Evolutionary conservation across 2,888 invertebrate genomes (phyloP).

Genomic region (Cryptus armator): DNA sequence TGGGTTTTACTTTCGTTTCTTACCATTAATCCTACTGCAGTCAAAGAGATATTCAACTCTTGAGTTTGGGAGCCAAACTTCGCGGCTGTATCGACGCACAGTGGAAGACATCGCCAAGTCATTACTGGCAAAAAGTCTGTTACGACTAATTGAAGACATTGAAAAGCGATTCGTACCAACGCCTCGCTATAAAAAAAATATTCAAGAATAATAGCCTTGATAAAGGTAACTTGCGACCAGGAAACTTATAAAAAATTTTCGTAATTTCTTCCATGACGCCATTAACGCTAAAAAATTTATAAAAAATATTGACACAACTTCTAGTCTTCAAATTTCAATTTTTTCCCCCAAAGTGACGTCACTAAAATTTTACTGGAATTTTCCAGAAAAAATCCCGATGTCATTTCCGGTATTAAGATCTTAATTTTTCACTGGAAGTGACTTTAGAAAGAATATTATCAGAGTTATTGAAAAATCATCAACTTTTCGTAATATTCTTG

Average conservation of each 20-base stretch:
- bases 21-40: conserved; percentile 98
- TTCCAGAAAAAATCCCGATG: no score
- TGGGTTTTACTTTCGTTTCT: conserved; percentile 65
- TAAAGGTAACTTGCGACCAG: background rate
- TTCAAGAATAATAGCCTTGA: conserved; percentile 29
- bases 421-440: no score
- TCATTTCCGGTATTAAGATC: no score
- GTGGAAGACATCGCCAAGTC: conserved; percentile 95
- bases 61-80: conserved; percentile 98
- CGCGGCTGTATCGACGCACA: conserved; percentile 96
- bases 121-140: conserved; percentile 97
- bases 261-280: no score
- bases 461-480: no score
- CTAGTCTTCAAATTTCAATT: no score
- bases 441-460: no score
- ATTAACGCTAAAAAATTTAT: no score
- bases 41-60: conserved; percentile 98
- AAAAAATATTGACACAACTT: no score
- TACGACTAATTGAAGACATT: conserved; percentile 97
- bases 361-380: no score
- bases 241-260: conserved; percentile 21
- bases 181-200: conserved; percentile 89
- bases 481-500: no score
- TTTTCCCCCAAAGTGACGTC: no score
- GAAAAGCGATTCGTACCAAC: conserved; percentile 96